Evolutionary conservation across 2,113 vertebrate genomes (phyloP).

Genomic region (Apteryx mantelli): DNA sequence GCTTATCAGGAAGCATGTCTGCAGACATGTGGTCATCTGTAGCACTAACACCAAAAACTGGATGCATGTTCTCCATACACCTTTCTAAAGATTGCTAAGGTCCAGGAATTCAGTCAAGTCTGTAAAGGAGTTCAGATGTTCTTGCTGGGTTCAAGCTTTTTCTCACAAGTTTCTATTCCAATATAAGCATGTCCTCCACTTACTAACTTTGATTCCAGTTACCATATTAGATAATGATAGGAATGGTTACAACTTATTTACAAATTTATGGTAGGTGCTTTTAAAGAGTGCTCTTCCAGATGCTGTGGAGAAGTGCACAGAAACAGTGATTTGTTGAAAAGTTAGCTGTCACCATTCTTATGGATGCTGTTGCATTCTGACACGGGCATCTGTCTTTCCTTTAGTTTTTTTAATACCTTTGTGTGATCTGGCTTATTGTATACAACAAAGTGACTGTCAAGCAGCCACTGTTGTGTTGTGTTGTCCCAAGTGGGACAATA

Average conservation of each 20-base stretch:
- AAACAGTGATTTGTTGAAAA: conserved; percentile 59
- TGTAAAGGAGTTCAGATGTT: accelerated
- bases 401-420: neutral
- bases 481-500: neutral
- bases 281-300: conserved; percentile 34
- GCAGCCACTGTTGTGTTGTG: neutral
- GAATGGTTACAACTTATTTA: neutral
- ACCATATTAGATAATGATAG: neutral
- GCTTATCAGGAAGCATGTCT: neutral
- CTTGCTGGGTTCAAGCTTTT: neutral
- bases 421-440: neutral
- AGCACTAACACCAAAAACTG: neutral
- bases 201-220: neutral
- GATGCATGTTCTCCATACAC: neutral
- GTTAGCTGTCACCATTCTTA: conserved; percentile 65
- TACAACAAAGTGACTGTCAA: neutral
- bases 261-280: neutral
- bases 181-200: neutral
- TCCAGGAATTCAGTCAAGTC: neutral
- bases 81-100: neutral
- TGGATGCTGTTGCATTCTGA: conserved; percentile 58
- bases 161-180: neutral
- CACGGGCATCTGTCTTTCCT: neutral
- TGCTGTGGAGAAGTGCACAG: conserved; percentile 60
- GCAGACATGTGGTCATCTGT: neutral